phyloP scores from a whole-genome alignment of 1,140 invertebrate species.

The Antheraea mylitta region DNA sequence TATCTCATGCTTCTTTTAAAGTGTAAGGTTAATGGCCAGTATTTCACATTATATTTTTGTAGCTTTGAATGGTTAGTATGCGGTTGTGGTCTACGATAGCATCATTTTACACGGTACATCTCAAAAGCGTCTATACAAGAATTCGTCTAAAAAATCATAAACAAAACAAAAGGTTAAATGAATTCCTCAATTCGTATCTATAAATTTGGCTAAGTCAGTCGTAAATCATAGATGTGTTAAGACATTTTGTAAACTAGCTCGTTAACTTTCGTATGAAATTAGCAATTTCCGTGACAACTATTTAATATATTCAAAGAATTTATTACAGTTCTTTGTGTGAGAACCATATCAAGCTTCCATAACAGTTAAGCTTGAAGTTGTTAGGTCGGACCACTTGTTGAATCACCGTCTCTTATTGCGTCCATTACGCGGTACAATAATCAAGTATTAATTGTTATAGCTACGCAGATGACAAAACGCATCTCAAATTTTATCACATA shows the following conservation, averaged over 20 bases:
- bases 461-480: neutral
- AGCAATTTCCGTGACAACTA: neutral
- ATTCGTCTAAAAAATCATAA: no score
- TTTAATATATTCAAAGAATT: slow-evolving; percentile 8
- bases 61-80: no score
- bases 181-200: no score
- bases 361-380: slow-evolving; percentile 5
- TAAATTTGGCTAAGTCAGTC: neutral
- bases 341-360: slow-evolving; percentile 7
- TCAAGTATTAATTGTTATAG: neutral
- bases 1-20: no score
- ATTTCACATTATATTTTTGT: no score
- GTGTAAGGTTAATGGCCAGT: no score
- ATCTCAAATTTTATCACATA: neutral
- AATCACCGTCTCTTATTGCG: neutral
- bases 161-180: no score
- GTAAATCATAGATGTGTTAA: neutral
- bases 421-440: neutral
- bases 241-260: neutral
- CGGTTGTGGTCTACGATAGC: no score
- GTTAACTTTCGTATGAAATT: neutral
- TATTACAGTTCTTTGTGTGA: slow-evolving; percentile 14
- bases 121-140: no score
- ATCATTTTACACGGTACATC: no score
- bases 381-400: neutral